Base-by-base conservation (phyloP, 2,797 vertebrate species). In the Manis pentadactyla region DNA sequence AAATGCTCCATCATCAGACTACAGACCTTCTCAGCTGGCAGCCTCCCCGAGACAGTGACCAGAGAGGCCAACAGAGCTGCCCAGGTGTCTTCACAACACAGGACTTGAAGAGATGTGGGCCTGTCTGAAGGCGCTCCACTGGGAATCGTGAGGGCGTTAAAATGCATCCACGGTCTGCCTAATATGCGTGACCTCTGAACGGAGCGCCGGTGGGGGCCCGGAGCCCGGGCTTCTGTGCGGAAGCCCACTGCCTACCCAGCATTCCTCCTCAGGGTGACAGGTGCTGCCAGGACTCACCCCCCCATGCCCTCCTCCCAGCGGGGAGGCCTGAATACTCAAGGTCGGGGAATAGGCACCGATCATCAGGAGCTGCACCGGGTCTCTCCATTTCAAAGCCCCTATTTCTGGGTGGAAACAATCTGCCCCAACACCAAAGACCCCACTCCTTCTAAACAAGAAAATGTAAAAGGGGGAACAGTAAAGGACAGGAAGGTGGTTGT, bases 261-360 rank as follows among this genome's bases (percentile, higher is more conserved):
- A 29, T 27, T 13, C 49, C 27, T 71, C 55, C 68, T 39, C 7
- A 17, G 25, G 42, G 68, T 9, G 0, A 25, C 25, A 4, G 0
- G 14, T 31, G 37, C 79, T 12, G 18, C 55, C 42, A 29, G 57
- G 27, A 10, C n/a, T 0, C 12, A 25, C 19, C 90, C 14, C 13
- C 46, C 17, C 31, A 11, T 21, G 21, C 69, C 69, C 29, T 66
- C 49, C 7, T 34, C 27, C 11, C 4, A 55, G 37, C 5, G 23
- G 3, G 4, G 49, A 66, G 25, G 34, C 37, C 15, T 0, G 21
- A n/a, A 39, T 10, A 7, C 46, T 53, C 4, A 0, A 0, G 13
- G 49, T 4, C 46, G 18, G 69, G 69, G 79, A 10, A 8, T 10
- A 10, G n/a, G 2, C 6, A 19, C 68, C 17, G 7, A 82, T 5